These are phyloP conservation scores for Caenorhabditis latens DNA, from an alignment of 1,140 invertebrate species.

Conservation along the genomic window DNA sequence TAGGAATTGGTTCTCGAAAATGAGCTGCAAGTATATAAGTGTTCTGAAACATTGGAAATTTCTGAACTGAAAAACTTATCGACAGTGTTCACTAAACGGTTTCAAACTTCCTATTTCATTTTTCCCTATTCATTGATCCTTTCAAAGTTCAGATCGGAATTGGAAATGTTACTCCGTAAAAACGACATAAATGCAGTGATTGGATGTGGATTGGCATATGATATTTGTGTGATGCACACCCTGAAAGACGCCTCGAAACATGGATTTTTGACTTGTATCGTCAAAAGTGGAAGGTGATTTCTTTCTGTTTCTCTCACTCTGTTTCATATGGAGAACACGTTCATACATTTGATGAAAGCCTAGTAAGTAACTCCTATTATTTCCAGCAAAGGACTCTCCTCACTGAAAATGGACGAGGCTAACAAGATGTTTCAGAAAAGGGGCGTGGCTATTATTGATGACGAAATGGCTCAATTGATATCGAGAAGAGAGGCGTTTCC, in stretches of 20 bases:
- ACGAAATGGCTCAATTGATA: constrained; percentile 40
- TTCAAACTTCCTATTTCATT: too few relatives aligned
- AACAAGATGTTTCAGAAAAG: constrained; percentile 53
- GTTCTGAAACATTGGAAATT: too few relatives aligned
- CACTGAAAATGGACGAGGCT: constrained; percentile 41
- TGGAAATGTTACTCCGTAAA: constrained; percentile 85
- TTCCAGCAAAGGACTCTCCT: constrained; percentile 38
- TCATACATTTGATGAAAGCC: background rate
- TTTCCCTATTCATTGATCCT: too few relatives aligned
- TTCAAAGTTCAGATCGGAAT: constrained; percentile 82
- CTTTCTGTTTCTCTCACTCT: background rate
- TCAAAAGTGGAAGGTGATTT: constrained; percentile 38
- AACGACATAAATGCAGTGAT: constrained; percentile 91
- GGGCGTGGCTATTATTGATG: constrained; percentile 45
- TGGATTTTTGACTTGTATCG: constrained; percentile 33
- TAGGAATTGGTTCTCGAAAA: background rate
- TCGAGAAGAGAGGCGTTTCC: constrained; percentile 51
- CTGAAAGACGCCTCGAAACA: constrained; percentile 54
- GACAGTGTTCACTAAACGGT: too few relatives aligned
- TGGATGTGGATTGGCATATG: constrained; percentile 93
- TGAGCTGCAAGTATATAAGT: background rate
- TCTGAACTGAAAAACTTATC: too few relatives aligned
- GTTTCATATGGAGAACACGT: background rate
- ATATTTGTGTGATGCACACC: constrained; percentile 87
- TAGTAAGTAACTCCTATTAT: too few relatives aligned